A percentile compares a stretch with the other conserved stretches of the same genome.
phyloP scores from a whole-genome alignment of 2,888 invertebrate genomes.

The Eugnorisma glareosa region DNA sequence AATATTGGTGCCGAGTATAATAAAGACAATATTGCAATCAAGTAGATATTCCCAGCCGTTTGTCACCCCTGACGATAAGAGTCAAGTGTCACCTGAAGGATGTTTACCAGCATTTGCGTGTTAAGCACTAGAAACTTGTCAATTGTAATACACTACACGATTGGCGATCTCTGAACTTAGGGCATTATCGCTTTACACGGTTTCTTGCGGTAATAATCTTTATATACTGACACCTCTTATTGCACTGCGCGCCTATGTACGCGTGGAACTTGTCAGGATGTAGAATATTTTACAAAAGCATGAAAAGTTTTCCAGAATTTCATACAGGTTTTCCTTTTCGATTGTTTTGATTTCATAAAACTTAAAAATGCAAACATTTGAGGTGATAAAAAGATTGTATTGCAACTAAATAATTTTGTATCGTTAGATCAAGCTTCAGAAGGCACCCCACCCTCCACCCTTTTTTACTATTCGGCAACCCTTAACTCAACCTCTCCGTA shows the following conservation, averaged over 20 bases:
- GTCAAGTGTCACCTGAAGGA: slow-evolving; percentile 59
- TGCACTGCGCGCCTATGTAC: neutral
- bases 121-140: slow-evolving; percentile 62
- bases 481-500: neutral
- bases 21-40: neutral
- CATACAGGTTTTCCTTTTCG: neutral
- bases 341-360: neutral
- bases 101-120: slow-evolving; percentile 49
- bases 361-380: neutral
- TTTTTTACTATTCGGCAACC: neutral
- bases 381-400: neutral
- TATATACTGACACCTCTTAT: slow-evolving; percentile 4
- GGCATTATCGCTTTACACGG: slow-evolving; percentile 36
- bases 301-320: neutral
- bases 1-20: neutral
- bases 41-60: slow-evolving; percentile 33
- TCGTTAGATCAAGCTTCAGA: neutral
- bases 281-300: neutral
- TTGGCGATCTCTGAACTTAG: slow-evolving; percentile 63
- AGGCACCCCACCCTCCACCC: no score
- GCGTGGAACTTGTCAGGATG: neutral
- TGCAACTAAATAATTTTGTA: neutral
- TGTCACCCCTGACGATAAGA: slow-evolving; percentile 34
- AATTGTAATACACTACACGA: slow-evolving; percentile 55
- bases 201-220: slow-evolving; percentile 36